Conservation (phyloP, 1,140 invertebrate genomes). For the Myzus persicae region DNA sequence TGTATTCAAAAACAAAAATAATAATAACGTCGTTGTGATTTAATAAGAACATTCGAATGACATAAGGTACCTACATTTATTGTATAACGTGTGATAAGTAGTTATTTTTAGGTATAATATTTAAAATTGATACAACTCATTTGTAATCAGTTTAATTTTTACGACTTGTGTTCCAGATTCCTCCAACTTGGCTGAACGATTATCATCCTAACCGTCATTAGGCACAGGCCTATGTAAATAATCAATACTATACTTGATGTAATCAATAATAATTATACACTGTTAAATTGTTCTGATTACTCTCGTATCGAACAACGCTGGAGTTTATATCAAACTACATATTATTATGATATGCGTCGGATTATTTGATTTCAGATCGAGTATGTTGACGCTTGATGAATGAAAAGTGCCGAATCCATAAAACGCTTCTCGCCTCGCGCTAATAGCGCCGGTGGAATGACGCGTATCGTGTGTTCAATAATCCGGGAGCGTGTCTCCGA, state of each 20-base stretch:
- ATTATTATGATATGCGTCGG: neutral
- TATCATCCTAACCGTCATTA: neutral
- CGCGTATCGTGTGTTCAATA: neutral
- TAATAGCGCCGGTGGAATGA: neutral
- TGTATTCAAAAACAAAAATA: too few relatives aligned
- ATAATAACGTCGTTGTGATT: too few relatives aligned
- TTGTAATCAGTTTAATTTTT: neutral
- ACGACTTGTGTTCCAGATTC: too few relatives aligned
- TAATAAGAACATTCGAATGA: too few relatives aligned
- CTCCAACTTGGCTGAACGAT: neutral
- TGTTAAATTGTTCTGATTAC: neutral
- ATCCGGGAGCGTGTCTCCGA: neutral
- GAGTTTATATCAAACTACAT: neutral
- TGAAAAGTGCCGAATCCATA: neutral
- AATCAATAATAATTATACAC: neutral
- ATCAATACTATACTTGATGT: too few relatives aligned
- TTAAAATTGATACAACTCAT: neutral
- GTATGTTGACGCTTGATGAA: neutral
- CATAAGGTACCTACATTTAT: too few relatives aligned
- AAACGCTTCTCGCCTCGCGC: neutral
- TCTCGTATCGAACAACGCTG: too few relatives aligned
- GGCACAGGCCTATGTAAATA: too few relatives aligned
- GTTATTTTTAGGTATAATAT: neutral
- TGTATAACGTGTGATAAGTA: too few relatives aligned
- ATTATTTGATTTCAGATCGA: neutral